Evolutionary conservation across 2,888 invertebrate genomes (phyloP), one percentile per base, ranked within the genome.

Genomic region (Drosophila meridionalis): DNA sequence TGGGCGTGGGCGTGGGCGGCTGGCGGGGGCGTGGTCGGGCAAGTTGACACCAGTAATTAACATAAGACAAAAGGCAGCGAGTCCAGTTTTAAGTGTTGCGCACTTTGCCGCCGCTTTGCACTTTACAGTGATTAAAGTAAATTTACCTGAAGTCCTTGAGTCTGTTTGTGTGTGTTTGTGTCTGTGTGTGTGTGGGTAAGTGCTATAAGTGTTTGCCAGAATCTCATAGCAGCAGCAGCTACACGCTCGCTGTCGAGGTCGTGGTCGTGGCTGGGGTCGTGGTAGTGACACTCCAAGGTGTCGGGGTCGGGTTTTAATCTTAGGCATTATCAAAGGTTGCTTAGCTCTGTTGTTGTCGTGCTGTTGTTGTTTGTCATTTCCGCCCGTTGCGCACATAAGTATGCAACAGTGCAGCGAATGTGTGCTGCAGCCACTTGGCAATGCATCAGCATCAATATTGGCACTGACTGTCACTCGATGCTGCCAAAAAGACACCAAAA

Each of bases 61-160:
- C 88, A 80, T 85, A 82, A 85, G 87, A 89, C 90, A 90, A 87
- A 90, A 87, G 87, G 70, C 76, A 75, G 73, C 48, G 47, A 62
- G 70, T 73, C 64, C 73, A 70, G 48, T 60, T 82, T 82, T 73
- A 82, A 84, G 82, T 82, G 76, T 74, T 87, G 88, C 83, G 60
- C 88, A 64, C 72, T 79, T 87, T 83, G 81, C 82, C 52, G 69
- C 74, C 76, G 78, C 74, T 76, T 73, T 82, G 78, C 88, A 83
- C 83, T 86, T 73, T 73, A 71, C 90, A 86, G 88, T 90, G 90
- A 87, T 87, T 87, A 89, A 90, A 89, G 89, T 90, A 87, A 90
- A 87, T 90, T 87, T 87, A 83, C 89, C 87, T 77, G 76, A 82
- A 84, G 73, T 71, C 66, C 83, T 90, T 66, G 52, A 79, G 65